Base-by-base conservation (phyloP, 2,113 vertebrate genomes). In the Perca flavescens region DNA sequence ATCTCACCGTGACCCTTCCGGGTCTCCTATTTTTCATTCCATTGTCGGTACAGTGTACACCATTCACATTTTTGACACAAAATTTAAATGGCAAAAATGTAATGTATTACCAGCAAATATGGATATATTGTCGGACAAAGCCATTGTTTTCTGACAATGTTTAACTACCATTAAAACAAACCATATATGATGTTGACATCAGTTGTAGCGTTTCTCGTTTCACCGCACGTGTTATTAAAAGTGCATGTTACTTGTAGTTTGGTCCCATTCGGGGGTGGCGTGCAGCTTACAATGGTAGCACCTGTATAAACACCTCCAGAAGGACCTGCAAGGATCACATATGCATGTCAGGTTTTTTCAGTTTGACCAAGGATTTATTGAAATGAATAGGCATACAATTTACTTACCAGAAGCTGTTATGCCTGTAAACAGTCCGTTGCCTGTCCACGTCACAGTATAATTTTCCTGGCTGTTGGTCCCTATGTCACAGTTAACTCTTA, bases 221-320 rank as follows among this genome's bases (percentile, higher is more conserved):
- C 79, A 0, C 31, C 4, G 47, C 46, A 58, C 31, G 58, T 77
- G 80, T 95, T 95, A 3, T 0, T 19, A 67, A 94, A 92, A 0
- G 0, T 21, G 73, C 94, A 95, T 0, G 0, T 46, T 22, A 80
- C 10, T 0, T 1, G 0, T 19, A 46, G 16, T 10, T 0, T 0
- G 4, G 0, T 0, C 12, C 0, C 1, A 1, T 0, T 0, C 9
- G 0, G 0, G 0, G 2, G 0, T 0, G 1, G 0, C 5, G 0
- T 0, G 72, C 93, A 94, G 43, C 0, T 0, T 10, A 91, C 10
- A 2, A 7, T 0, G 7, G 34, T 46, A 0, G 9, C 0, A 14
- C 19, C 64, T 16, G 0, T 0, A 43, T 84, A 83, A 22, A 5
- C 56, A 2, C 12, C 28, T 36, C n/a, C 6, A 69, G 0, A 1